These are phyloP conservation scores for Caenorhabditis uteleia DNA, from an alignment of 2,888 invertebrate genomes.

Conservation along the genomic window DNA sequence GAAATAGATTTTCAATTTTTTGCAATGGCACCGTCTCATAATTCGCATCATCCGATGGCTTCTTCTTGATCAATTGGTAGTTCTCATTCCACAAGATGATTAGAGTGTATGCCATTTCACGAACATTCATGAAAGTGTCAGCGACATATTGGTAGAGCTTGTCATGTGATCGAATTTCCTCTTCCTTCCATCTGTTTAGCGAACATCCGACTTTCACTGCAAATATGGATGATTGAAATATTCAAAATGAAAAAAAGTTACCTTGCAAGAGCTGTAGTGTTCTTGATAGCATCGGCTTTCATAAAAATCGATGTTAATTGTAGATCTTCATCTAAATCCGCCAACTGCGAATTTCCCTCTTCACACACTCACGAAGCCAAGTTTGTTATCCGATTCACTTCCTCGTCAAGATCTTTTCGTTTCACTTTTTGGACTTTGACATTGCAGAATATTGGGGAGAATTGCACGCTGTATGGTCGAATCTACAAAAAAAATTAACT, in stretches of 20 bases:
- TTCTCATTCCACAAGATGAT: slow-evolving; percentile 59
- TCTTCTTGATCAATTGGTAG: slow-evolving; percentile 15
- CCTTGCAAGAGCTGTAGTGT: slow-evolving; percentile 20
- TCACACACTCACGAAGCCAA: slow-evolving; percentile 41
- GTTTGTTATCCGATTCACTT: slow-evolving; percentile 29
- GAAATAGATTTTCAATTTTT: slow-evolving; percentile 57
- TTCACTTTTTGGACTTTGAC: slow-evolving; percentile 37
- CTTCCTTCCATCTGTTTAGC: slow-evolving; percentile 22
- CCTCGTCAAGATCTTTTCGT: slow-evolving; percentile 33
- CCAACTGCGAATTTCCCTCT: slow-evolving; percentile 32
- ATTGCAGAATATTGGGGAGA: slow-evolving; percentile 61
- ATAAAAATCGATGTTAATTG: slow-evolving; percentile 21
- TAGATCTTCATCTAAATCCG: slow-evolving; percentile 27
- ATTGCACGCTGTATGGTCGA: slow-evolving; percentile 62
- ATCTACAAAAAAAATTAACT: slow-evolving; percentile 47
- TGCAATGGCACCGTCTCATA: slow-evolving; percentile 18
- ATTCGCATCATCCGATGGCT: slow-evolving; percentile 9
- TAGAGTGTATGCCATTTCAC: slow-evolving; percentile 52
- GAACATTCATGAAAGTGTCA: slow-evolving; percentile 49
- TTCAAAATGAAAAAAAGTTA: background rate
- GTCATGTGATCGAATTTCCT: slow-evolving; percentile 25
- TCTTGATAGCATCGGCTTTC: slow-evolving; percentile 16
- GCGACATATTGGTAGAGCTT: slow-evolving; percentile 34
- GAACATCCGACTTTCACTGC: slow-evolving; percentile 26
- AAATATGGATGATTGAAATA: no score